Evolutionary conservation across 1,140 invertebrate genomes (phyloP).

Genomic region (Papilio polytes): DNA sequence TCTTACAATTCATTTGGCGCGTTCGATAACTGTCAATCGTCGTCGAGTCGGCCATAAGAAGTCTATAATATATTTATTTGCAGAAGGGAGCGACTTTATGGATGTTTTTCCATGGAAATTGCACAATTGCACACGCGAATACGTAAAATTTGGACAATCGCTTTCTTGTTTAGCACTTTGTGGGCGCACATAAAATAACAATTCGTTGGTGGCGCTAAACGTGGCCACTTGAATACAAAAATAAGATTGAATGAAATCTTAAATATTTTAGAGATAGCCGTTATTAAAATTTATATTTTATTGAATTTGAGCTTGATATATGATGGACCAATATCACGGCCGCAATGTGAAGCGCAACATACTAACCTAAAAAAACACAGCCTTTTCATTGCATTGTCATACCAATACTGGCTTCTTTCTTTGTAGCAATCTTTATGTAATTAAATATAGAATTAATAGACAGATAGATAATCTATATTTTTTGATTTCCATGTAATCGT

Average conservation of each 20-base stretch:
- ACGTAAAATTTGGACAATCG: conserved; percentile 44
- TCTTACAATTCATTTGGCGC: conserved; percentile 77
- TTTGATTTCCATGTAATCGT: too few species aligned
- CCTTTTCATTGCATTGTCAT: neutral
- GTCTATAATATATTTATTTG: conserved; percentile 74
- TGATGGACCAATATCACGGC: neutral
- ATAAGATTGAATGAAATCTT: neutral
- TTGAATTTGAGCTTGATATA: too few species aligned
- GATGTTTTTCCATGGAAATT: conserved; percentile 70
- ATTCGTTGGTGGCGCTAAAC: conserved; percentile 26
- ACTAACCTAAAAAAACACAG: neutral
- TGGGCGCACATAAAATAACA: conserved; percentile 34
- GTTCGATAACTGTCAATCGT: conserved; percentile 78
- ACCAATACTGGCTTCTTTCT: too few species aligned
- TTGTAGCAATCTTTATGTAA: too few species aligned
- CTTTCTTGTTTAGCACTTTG: conserved; percentile 45
- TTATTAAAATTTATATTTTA: neutral
- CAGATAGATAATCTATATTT: too few species aligned
- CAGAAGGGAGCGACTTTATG: conserved; percentile 68
- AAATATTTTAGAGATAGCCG: neutral
- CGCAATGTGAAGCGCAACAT: neutral
- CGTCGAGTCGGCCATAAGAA: conserved; percentile 65
- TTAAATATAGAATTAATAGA: too few species aligned
- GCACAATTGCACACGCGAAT: conserved; percentile 62
- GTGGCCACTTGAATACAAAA: conserved; percentile 25